Percentiles rank a stretch among this genome's conserved stretches.
Conservation (phyloP, 1,140 invertebrate species). For the Uloborus diversus region DNA sequence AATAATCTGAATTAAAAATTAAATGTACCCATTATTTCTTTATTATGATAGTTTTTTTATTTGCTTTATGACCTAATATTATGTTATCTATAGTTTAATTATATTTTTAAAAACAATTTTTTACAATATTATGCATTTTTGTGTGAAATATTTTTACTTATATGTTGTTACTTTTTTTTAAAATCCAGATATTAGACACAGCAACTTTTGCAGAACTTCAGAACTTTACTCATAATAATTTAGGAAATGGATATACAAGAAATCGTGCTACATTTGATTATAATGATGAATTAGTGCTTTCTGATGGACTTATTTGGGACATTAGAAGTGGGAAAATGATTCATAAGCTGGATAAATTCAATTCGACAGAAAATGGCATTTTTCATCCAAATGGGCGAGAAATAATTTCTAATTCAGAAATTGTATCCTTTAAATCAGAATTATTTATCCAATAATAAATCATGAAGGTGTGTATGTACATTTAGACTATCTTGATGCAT, state of each 20-base stretch:
- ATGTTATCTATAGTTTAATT: neutral
- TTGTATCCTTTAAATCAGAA: conserved; percentile 65
- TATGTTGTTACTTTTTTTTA: conserved; percentile 65
- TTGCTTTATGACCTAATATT: neutral
- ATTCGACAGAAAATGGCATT: conserved; percentile 91
- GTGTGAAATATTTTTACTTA: too few species aligned
- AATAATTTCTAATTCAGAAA: conserved; percentile 75
- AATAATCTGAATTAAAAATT: neutral
- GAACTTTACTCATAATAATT: conserved; percentile 76
- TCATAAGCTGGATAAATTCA: conserved; percentile 98
- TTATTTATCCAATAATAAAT: too few species aligned
- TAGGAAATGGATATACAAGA: conserved; percentile 91
- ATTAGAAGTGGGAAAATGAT: conserved; percentile 78
- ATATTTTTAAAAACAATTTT: neutral
- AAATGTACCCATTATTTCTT: neutral
- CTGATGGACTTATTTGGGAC: conserved; percentile 97
- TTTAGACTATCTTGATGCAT: too few species aligned
- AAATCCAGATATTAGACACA: conserved; percentile 86
- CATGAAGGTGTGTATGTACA: too few species aligned
- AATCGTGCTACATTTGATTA: conserved; percentile 95
- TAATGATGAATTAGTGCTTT: conserved; percentile 91
- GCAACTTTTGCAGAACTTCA: conserved; percentile 79
- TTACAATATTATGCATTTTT: neutral
- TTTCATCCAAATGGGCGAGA: conserved; percentile 98
- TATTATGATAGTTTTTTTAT: neutral